Evolutionary conservation across 2,888 invertebrate species (phyloP).

Genomic region (Beris morrisii): DNA sequence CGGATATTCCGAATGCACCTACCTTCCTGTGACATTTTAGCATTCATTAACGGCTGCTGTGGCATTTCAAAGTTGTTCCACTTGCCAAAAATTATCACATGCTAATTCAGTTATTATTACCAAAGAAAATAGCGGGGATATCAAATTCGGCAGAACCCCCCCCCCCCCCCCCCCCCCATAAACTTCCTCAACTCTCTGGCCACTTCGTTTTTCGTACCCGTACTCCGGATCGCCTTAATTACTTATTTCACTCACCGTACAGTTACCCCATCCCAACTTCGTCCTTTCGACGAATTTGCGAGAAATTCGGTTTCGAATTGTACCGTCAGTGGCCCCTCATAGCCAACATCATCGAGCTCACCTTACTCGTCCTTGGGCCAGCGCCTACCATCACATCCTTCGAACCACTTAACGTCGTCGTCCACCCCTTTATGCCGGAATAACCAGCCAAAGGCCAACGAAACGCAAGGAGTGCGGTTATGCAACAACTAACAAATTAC

Average conservation of each 20-base stretch:
- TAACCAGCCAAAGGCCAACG: no score
- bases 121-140: no score
- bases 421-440: conserved; percentile 29
- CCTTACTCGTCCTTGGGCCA: conserved; percentile 26
- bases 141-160: not conserved
- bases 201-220: conserved; percentile 7
- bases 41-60: no score
- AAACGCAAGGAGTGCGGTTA: conserved; percentile 5
- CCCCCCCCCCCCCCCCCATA: not conserved
- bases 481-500: conserved; percentile 39
- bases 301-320: no score
- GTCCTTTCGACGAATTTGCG: not conserved
- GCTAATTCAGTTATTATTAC: no score
- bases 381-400: conserved; percentile 22
- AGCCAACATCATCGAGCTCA: conserved; percentile 1
- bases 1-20: no score
- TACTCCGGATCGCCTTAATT: conserved; percentile 41
- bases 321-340: not conserved
- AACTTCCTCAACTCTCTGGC: not conserved
- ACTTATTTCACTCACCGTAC: conserved; percentile 40
- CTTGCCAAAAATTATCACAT: no score
- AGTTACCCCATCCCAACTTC: conserved; percentile 1
- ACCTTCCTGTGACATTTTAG: no score
- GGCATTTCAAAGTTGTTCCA: no score
- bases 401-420: conserved; percentile 35